Conservation (phyloP, 2,888 invertebrate genomes). For the Pachymerium ferrugineum region DNA sequence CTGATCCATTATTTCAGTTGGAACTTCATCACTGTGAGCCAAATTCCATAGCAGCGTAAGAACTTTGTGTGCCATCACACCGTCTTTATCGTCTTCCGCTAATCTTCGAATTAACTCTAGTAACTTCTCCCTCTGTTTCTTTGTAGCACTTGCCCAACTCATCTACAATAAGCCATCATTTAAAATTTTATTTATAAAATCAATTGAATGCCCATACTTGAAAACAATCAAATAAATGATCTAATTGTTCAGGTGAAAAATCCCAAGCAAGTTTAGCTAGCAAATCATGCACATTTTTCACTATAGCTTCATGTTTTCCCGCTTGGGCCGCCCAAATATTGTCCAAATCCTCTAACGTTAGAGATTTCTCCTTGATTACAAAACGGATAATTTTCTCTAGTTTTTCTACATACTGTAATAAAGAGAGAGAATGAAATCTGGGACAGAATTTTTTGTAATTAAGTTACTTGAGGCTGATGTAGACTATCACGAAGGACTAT, state of each 20-base stretch:
- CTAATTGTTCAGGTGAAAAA: slow-evolving; percentile 92
- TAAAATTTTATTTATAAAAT: background rate
- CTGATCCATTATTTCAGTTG: slow-evolving; percentile 95
- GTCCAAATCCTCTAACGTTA: slow-evolving; percentile 85
- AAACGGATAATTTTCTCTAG: slow-evolving; percentile 95
- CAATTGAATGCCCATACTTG: slow-evolving; percentile 56
- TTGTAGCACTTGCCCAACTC: slow-evolving; percentile 92
- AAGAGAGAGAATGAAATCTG: background rate
- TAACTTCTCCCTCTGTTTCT: slow-evolving; percentile 90
- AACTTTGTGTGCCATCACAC: slow-evolving; percentile 97
- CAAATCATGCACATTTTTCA: slow-evolving; percentile 94
- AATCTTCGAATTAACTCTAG: slow-evolving; percentile 88
- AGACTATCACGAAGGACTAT: slow-evolving; percentile 91
- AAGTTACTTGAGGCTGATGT: slow-evolving; percentile 68
- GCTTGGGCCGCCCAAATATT: slow-evolving; percentile 96
- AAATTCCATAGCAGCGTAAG: slow-evolving; percentile 92
- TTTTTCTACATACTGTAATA: slow-evolving; percentile 84
- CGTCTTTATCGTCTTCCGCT: slow-evolving; percentile 97
- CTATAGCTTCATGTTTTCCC: slow-evolving; percentile 96
- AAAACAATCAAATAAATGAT: slow-evolving; percentile 95
- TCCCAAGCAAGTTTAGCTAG: slow-evolving; percentile 97
- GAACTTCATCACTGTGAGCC: slow-evolving; percentile 91
- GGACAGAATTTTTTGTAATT: background rate
- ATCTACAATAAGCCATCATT: slow-evolving; percentile 43
- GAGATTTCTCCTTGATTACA: slow-evolving; percentile 68